Percentiles rank a stretch among this genome's conserved stretches.
Evolutionary conservation across 2,113 vertebrate genomes (phyloP).

Genomic region (Haemorhous mexicanus): DNA sequence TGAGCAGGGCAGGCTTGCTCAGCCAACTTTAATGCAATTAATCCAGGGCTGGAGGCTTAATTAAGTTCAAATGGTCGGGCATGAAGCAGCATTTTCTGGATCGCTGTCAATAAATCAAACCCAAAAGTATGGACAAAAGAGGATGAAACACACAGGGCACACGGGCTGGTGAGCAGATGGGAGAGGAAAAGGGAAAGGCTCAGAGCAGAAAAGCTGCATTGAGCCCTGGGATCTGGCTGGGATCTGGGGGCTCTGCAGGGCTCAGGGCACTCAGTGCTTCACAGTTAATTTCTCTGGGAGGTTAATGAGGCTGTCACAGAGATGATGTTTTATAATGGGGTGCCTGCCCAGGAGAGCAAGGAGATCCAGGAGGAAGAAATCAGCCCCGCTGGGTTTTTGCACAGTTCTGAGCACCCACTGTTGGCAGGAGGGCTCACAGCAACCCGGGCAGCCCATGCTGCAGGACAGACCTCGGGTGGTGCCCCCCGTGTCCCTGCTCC

Average conservation of each 20-base stretch:
- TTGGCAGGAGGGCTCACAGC: neutral
- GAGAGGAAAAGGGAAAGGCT: neutral
- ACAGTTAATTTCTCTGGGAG: neutral
- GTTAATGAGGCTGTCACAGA: neutral
- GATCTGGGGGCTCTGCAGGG: neutral
- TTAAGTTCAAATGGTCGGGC: constrained; percentile 15
- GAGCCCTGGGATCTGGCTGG: neutral
- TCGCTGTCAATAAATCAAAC: constrained; percentile 4
- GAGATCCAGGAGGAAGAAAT: neutral
- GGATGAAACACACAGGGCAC: neutral
- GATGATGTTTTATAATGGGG: accelerated
- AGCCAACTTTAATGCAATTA: constrained; percentile 46
- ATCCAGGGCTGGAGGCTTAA: constrained; percentile 28
- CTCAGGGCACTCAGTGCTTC: accelerated
- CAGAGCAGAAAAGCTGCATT: accelerated
- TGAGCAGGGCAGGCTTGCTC: neutral
- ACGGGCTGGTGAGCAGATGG: neutral
- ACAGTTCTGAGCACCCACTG: accelerated
- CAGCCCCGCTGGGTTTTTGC: neutral
- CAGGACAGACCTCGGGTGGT: accelerated
- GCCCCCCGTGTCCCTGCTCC: accelerated
- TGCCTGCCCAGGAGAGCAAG: neutral
- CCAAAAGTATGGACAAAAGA: neutral
- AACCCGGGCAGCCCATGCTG: accelerated
- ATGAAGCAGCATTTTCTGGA: constrained; percentile 11